These are phyloP conservation scores for Spodoptera picta DNA, from an alignment of 2,888 invertebrate genomes.

Conservation along the genomic window DNA sequence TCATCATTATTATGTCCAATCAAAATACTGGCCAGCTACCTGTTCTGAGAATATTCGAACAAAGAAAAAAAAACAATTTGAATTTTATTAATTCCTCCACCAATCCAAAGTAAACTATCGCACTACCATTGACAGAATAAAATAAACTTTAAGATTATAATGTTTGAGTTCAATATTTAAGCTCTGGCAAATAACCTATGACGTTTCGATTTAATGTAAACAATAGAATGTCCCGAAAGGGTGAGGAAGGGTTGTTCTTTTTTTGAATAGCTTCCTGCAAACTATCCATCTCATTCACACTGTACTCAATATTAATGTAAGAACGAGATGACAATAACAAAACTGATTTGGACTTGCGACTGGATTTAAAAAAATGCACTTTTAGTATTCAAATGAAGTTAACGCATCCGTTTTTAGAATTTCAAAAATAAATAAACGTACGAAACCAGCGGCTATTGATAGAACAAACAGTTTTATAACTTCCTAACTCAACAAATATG, in stretches of 20 bases:
- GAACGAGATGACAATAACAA: slow-evolving; percentile 67
- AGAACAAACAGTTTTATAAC: slow-evolving; percentile 83
- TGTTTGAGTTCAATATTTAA: slow-evolving; percentile 64
- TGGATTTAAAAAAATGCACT: slow-evolving; percentile 75
- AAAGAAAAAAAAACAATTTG: slow-evolving; percentile 69
- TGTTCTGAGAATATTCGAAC: slow-evolving; percentile 74
- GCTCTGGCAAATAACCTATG: slow-evolving; percentile 58
- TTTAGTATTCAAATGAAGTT: slow-evolving; percentile 86
- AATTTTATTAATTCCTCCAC: slow-evolving; percentile 74
- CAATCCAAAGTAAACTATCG: slow-evolving; percentile 53
- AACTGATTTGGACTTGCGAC: slow-evolving; percentile 61
- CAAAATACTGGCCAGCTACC: slow-evolving; percentile 78
- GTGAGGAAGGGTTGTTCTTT: slow-evolving; percentile 87
- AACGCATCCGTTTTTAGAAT: slow-evolving; percentile 86
- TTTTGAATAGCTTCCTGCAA: slow-evolving; percentile 86
- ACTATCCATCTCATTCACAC: slow-evolving; percentile 71
- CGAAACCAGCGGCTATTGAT: slow-evolving; percentile 72
- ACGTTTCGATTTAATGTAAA: slow-evolving; percentile 73
- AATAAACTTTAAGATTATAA: slow-evolving; percentile 60
- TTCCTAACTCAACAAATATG: slow-evolving; percentile 78
- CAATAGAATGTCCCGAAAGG: slow-evolving; percentile 84
- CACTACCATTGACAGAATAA: slow-evolving; percentile 44
- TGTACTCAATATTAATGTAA: slow-evolving; percentile 35
- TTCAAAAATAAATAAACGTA: slow-evolving; percentile 81
- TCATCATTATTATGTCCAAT: slow-evolving; percentile 59